phyloP scores from a whole-genome alignment of 2,888 invertebrate genomes.

The Chrysolina americana region DNA sequence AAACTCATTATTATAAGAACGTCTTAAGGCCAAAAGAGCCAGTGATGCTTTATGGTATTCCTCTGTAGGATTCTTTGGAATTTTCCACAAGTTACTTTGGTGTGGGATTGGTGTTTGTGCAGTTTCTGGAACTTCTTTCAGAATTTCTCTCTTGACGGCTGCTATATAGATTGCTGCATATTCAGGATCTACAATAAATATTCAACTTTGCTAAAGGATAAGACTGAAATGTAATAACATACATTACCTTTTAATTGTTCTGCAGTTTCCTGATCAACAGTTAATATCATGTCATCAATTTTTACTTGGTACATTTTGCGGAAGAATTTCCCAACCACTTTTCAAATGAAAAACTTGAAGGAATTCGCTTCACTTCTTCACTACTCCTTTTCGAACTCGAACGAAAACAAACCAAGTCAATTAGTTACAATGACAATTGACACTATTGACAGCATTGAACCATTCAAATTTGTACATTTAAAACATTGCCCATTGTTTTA shows the following conservation, averaged over 20 bases:
- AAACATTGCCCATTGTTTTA: constrained; percentile 2
- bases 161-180: constrained; percentile 15
- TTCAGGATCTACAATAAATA: constrained; percentile 16
- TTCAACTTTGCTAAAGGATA: no score
- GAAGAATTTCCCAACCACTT: neutral
- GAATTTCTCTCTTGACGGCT: constrained; percentile 26
- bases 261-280: no score
- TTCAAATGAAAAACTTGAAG: no score
- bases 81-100: constrained; percentile 20
- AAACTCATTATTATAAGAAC: neutral
- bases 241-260: no score
- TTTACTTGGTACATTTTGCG: no score
- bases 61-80: constrained; percentile 2
- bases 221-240: no score
- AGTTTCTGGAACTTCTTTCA: constrained; percentile 17
- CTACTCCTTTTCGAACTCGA: no score
- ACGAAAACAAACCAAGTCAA: no score
- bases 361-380: no score
- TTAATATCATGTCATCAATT: no score
- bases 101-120: neutral
- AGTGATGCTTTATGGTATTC: neutral
- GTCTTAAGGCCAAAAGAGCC: neutral
- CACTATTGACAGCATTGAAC: no score
- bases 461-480: neutral
- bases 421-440: no score